phyloP scores from a whole-genome alignment of 2,113 vertebrate species.

The Polypterus bichir region DNA sequence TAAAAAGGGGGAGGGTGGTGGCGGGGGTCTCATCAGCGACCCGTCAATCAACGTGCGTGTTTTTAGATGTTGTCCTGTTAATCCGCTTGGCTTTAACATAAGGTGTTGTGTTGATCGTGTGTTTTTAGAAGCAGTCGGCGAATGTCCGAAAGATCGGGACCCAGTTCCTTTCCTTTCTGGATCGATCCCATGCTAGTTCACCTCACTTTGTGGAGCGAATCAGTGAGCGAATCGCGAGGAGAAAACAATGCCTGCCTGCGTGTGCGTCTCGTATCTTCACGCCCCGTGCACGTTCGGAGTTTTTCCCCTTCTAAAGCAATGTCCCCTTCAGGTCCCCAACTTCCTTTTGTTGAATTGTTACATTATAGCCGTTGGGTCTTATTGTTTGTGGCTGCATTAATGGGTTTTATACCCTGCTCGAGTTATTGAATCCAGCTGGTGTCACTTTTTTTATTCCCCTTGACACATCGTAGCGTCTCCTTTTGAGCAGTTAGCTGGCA shows the following conservation, averaged over 20 bases:
- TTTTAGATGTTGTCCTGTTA: neutral
- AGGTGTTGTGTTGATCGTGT: too few species aligned
- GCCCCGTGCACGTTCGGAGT: neutral
- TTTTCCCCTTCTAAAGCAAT: neutral
- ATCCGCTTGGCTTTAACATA: too few species aligned
- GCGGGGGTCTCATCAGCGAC: slow-evolving; percentile 15
- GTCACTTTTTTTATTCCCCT: too few species aligned
- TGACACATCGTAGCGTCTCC: too few species aligned
- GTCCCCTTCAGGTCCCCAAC: neutral
- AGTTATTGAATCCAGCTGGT: too few species aligned
- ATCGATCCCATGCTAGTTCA: neutral
- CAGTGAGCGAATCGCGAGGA: too few species aligned
- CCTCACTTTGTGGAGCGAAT: too few species aligned
- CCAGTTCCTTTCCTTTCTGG: neutral
- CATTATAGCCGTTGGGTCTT: slow-evolving; percentile 14
- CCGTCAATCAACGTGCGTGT: slow-evolving; percentile 9
- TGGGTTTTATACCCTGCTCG: too few species aligned
- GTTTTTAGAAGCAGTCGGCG: neutral
- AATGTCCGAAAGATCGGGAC: too few species aligned
- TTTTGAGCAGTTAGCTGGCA: too few species aligned
- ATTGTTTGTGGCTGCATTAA: neutral
- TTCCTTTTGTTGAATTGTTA: slow-evolving; percentile 7
- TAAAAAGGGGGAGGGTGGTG: neutral
- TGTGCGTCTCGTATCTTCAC: neutral
- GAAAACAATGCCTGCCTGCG: neutral